Percentiles rank a stretch among this genome's conserved stretches.
These are phyloP conservation scores for Ceratosolen solmsi DNA, from an alignment of 1,140 invertebrate genomes.

Conservation along the genomic window DNA sequence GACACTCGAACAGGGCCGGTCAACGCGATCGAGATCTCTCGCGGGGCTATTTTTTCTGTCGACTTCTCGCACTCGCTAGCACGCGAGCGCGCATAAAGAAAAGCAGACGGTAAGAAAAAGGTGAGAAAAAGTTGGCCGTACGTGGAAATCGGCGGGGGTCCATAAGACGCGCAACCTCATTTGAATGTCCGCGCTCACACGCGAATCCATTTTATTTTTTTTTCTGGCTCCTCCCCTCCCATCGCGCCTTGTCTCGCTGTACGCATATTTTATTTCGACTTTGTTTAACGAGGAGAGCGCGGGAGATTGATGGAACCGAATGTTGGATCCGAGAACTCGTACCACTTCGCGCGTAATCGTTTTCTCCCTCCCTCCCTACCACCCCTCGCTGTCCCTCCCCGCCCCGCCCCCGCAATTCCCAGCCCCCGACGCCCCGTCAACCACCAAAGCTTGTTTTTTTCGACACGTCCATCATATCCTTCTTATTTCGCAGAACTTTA, in stretches of 20 bases:
- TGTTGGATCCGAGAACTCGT: conserved; percentile 51
- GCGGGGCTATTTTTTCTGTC: not conserved
- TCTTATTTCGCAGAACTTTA: conserved; percentile 25
- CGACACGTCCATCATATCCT: conserved; percentile 17
- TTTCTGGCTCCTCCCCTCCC: not conserved
- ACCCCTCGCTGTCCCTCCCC: conserved; percentile 20
- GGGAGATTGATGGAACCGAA: conserved; percentile 68
- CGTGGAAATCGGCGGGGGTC: conserved; percentile 63
- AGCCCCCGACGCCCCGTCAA: conserved; percentile 20
- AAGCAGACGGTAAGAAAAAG: conserved; percentile 4
- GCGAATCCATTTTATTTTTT: conserved; percentile 40
- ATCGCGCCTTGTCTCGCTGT: conserved; percentile 24
- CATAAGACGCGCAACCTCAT: conserved; percentile 52
- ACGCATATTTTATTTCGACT: conserved; percentile 48
- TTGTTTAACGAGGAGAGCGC: conserved; percentile 63
- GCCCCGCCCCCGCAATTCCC: conserved; percentile 13
- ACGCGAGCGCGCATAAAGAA: too few relatives aligned
- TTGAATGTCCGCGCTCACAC: conserved; percentile 60
- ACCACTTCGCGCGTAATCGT: conserved; percentile 32
- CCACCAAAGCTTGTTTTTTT: too few relatives aligned
- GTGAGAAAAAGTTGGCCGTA: conserved; percentile 47
- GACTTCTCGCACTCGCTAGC: not conserved
- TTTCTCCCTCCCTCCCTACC: conserved; percentile 34
- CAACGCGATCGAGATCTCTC: conserved; percentile 12
- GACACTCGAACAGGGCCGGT: not conserved